Conservation (phyloP, 2,888 invertebrate genomes). For the Drosophila cyrtoloma region DNA sequence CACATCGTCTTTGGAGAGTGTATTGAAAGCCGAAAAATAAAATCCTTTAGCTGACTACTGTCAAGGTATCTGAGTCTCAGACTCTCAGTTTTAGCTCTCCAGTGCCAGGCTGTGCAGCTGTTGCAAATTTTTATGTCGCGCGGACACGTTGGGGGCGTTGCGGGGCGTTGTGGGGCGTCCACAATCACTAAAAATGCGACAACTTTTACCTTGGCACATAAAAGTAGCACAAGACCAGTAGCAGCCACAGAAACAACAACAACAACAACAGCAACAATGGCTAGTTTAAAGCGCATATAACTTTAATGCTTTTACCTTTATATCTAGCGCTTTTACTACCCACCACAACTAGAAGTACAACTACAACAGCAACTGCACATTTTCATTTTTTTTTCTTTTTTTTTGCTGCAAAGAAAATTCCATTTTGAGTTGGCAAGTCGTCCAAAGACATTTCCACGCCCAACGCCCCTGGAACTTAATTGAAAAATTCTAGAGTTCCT, state of each 20-base stretch:
- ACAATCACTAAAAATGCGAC: conserved; percentile 68
- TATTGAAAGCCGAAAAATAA: conserved; percentile 55
- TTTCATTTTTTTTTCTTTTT: conserved; percentile 12
- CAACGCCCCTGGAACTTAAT: conserved; percentile 59
- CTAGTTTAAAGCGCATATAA: conserved; percentile 78
- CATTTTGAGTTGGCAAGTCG: conserved; percentile 54
- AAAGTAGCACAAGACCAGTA: conserved; percentile 52
- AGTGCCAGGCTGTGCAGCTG: conserved; percentile 70
- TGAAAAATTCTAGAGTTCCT: conserved; percentile 78
- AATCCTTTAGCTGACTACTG: conserved; percentile 77
- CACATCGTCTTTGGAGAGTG: conserved; percentile 24
- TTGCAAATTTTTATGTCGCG: conserved; percentile 80
- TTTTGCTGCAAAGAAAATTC: conserved; percentile 56
- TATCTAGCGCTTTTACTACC: conserved; percentile 77
- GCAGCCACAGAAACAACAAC: conserved; percentile 34
- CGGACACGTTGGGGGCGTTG: conserved; percentile 74
- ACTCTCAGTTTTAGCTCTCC: conserved; percentile 41
- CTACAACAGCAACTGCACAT: conserved; percentile 26
- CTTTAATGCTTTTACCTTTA: conserved; percentile 78
- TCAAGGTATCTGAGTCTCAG: conserved; percentile 64
- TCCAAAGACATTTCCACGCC: conserved; percentile 30
- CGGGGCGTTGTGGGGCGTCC: conserved; percentile 6
- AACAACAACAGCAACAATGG: conserved; percentile 33
- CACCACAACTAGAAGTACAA: conserved; percentile 34
- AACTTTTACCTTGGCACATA: conserved; percentile 78